Base-by-base conservation (phyloP, 2,797 vertebrate species). In the Gadopsis marmoratus region DNA sequence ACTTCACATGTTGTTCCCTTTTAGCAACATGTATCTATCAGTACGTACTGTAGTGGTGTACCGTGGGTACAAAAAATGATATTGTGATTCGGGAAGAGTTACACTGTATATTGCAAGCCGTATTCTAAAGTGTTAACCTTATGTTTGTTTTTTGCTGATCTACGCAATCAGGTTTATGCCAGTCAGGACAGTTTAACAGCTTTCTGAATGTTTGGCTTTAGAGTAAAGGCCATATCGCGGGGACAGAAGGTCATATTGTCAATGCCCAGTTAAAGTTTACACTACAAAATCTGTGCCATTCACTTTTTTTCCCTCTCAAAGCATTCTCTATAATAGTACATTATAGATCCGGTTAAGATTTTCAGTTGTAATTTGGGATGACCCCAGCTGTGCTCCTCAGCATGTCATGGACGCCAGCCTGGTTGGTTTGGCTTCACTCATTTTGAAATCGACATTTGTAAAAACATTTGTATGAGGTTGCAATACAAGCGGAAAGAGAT, bases 391-490 rank as follows among this genome's bases (percentile, higher is more conserved):
- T 19, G 13, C 59, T 66, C 17, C 29, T 71, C 48, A 29, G 31
- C 39, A 37, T 51, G 26, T 60, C 26, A 4, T 14, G 31, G 73
- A 4, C 29, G 21, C 4, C 4, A 19, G 33, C 10, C 23, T 59
- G 54, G 33, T 65, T 65, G 56, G 10, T 59, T 82, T 68, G 39
- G 23, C 74, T 74, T 71, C 26, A 56, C 33, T 82, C 35, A 7
- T 73, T 73, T 70, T 50, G 39, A 82, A 82, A 62, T 73, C 26
- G 51, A 58, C 81, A 86, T 87, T 88, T 86, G 48, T 43, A 63
- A 47, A 63, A 77, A 73, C 17, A 65, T 12, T 67, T 72, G 33
- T 71, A 29, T 37, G 48, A 79, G 78, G 78, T 77, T 84, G 41
- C 29, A 61, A 71, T 59, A 19, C 45, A 74, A 86, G 31, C 16